Conservation (phyloP, 2,113 vertebrate genomes). For the Pomatostomus ruficeps region DNA sequence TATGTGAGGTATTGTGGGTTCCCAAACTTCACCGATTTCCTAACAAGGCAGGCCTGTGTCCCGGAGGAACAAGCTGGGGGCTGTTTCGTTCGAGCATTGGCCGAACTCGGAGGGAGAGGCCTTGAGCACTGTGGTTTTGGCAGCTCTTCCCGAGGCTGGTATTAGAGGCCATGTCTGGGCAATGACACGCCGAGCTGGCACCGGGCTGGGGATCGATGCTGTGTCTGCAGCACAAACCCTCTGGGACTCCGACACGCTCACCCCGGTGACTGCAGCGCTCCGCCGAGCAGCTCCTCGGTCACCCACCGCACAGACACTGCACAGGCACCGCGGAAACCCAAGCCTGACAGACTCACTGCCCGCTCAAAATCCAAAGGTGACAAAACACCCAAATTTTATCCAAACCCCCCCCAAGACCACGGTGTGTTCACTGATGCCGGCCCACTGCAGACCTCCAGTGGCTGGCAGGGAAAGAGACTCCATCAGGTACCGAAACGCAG, state of each 20-base stretch:
- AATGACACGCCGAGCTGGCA: conserved; percentile 23
- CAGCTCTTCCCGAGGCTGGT: conserved; percentile 15
- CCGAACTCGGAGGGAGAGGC: conserved; percentile 44
- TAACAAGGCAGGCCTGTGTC: conserved; percentile 84
- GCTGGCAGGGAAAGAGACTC: not conserved
- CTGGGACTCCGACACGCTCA: not conserved
- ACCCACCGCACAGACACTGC: not conserved
- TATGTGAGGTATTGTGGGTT: conserved; percentile 83
- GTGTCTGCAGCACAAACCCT: not conserved
- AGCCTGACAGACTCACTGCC: not conserved
- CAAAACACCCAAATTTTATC: not conserved
- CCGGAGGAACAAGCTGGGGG: conserved; percentile 72
- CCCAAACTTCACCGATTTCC: conserved; percentile 78
- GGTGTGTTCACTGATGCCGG: not conserved
- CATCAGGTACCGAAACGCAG: not conserved
- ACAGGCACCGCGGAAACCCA: not conserved
- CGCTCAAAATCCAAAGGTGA: not conserved
- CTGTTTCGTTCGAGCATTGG: conserved; percentile 53
- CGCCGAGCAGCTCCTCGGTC: not conserved
- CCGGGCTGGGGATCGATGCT: not conserved
- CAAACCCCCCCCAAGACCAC: rapidly evolving
- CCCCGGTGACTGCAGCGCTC: not conserved
- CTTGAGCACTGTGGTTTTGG: conserved; percentile 56
- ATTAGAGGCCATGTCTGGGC: conserved; percentile 54
- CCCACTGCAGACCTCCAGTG: not conserved